These are phyloP conservation scores for Mamestra configurata DNA, from an alignment of 1,140 invertebrate species.

Conservation along the genomic window DNA sequence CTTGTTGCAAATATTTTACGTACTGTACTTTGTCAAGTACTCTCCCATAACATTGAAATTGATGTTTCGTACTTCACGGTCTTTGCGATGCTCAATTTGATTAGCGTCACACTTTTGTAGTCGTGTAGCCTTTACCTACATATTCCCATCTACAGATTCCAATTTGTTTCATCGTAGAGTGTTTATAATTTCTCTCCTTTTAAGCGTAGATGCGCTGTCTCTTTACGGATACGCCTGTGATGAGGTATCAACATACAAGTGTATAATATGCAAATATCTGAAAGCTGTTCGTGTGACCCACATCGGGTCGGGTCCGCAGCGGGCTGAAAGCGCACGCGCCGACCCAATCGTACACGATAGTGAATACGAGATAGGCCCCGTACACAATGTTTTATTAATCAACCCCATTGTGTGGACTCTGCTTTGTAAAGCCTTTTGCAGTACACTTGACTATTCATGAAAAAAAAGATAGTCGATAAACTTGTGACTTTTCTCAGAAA, in stretches of 20 bases:
- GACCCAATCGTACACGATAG: conserved; percentile 45
- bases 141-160: conserved; percentile 1
- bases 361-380: conserved; percentile 62
- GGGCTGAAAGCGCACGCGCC: conserved; percentile 54
- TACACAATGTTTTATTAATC: conserved; percentile 79
- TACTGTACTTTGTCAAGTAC: conserved; percentile 18
- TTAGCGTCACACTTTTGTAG: neutral
- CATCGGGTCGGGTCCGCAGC: conserved; percentile 40
- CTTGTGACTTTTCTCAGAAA: conserved; percentile 8
- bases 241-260: conserved; percentile 51
- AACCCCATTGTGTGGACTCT: conserved; percentile 67
- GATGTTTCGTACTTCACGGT: conserved; percentile 13
- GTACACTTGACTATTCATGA: conserved; percentile 68
- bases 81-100: neutral
- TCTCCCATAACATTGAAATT: conserved; percentile 50
- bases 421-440: conserved; percentile 61
- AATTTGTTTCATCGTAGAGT: conserved; percentile 14
- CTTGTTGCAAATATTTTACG: conserved; percentile 42
- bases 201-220: conserved; percentile 44
- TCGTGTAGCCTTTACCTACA: conserved; percentile 2
- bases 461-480: conserved; percentile 41
- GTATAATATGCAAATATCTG: conserved; percentile 66
- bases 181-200: conserved; percentile 51
- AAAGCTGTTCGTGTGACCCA: conserved; percentile 66
- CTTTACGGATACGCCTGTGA: conserved; percentile 44